Evolutionary conservation across 2,113 vertebrate species (phyloP), one percentile per base, ranked within the genome.

Genomic region (Polyodon spathula): DNA sequence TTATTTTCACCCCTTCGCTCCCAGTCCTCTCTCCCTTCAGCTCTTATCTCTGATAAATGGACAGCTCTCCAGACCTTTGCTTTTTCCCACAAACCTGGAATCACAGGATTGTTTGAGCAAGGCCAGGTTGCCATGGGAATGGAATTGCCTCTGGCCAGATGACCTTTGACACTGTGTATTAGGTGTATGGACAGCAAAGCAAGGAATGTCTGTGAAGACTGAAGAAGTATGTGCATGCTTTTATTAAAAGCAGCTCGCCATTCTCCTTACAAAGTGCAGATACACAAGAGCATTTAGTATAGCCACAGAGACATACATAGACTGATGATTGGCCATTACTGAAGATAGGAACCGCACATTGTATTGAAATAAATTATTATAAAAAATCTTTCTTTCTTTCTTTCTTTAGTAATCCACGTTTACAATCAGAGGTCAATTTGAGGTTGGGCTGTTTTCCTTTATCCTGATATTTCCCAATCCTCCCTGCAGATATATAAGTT

Each of bases 51-150:
- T 53, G 48, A 37, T 58, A 41, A 16, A 43, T 59, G 46, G 16
- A 38, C 37, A 68, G 66, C 74, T 77, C 73, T 80, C 76, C 80
- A 76, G 74, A 73, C 75, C 76, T 73, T 70, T 68, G 71, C 71
- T 74, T 79, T 72, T 76, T 78, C 78, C 72, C 80, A 79, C 75
- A 78, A 81, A 86, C 79, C 84, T 86, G 82, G 84, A 82, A 89
- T 89, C 85, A 85, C 84, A 80, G 81, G 79, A 82, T 85, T 92
- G 90, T 92, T 91, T 91, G 88, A 89, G 88, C 88, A 91, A 91
- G 88, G 85, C 81, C 75, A 77, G 81, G 81, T 81, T 84, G 75
- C 85, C 85, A 83, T 80, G 80, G 83, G 75, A 77, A 80, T 82
- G 77, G 80, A 82, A 85, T 81, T 87, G 89, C 89, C 90, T 90